Base-by-base conservation (phyloP, 2,888 invertebrate genomes). In the Pammene aurita region DNA sequence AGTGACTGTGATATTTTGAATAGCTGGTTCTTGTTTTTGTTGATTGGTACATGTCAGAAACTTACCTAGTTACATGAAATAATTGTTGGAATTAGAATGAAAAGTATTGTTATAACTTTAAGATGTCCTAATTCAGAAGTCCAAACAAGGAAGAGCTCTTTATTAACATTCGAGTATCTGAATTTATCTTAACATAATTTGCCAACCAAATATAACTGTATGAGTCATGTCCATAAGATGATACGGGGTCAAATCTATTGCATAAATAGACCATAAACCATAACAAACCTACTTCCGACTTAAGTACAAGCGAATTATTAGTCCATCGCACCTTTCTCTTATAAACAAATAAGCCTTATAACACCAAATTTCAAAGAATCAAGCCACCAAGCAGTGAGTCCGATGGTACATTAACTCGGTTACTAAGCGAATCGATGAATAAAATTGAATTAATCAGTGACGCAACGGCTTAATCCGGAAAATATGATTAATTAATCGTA, bases 381-480 rank as follows among this genome's bases (percentile, higher is more conserved):
- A 1, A 46, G 48, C 34, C n/a, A 35, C 34, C 50, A 26, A 42
- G 5, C 38, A 11, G 14, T 52, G 34, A 16, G 35, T 35, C 18
- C 26, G 26, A 38, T 38, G 38, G 63, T 57, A 67, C 50, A 64
- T 57, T 63, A 58, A 57, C n/a, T 44, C 63, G 57, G 57, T 58
- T 35, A 42, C 58, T 7, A n/a, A 64, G 63, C 58, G 63, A 44
- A 64, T 64, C 68, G 57, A 64, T 68, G 68, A 68, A 68, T 68
- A 63, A 64, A 68, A 68, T 68, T 68, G 63, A 67, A 56, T 67
- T 54, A 69, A 65, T 69, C 64, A 16, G 60, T 69, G 60, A 60
- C 57, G 52, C 34, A 69, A 68, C 57, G 41, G 64, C 48, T 41
- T 60, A 10, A 64, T 52, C 55, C 69, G 69, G 60, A 69, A 69